These are phyloP conservation scores for Cromileptes altivelis DNA, from an alignment of 2,113 vertebrate genomes.

Conservation along the genomic window DNA sequence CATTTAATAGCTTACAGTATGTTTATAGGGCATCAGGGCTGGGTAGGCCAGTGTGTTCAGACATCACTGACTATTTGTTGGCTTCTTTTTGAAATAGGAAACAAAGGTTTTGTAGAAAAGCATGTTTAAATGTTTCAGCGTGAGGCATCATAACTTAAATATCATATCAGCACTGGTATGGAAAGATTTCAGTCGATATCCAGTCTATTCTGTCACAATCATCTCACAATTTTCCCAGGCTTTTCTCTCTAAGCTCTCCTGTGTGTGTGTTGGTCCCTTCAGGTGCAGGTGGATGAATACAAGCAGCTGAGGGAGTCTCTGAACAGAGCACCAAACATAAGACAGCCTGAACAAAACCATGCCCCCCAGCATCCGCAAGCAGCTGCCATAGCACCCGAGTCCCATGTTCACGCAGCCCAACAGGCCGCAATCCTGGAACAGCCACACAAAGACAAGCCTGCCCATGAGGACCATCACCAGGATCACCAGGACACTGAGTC, in stretches of 20 bases:
- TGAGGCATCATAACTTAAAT: neutral
- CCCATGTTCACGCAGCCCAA: constrained; percentile 38
- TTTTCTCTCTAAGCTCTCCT: neutral
- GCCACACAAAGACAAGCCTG: neutral
- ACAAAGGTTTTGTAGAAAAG: neutral
- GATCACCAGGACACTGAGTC: constrained; percentile 37
- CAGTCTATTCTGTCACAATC: neutral
- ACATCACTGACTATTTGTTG: neutral
- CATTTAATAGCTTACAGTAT: neutral
- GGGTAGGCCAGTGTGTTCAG: neutral
- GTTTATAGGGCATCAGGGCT: neutral
- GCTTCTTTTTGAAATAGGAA: neutral
- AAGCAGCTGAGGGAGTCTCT: constrained; percentile 92
- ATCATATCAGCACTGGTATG: neutral
- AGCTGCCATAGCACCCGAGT: neutral
- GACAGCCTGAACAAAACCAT: constrained; percentile 68
- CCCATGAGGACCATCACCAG: constrained; percentile 24
- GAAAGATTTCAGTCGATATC: neutral
- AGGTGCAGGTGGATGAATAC: constrained; percentile 94
- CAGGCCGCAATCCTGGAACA: neutral
- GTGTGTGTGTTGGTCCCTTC: constrained; percentile 30
- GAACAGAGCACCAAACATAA: constrained; percentile 85
- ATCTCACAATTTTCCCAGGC: neutral
- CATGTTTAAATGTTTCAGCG: neutral
- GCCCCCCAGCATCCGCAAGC: constrained; percentile 21